Percentiles rank a stretch among this genome's conserved stretches.
Conservation (phyloP, 2,113 vertebrate genomes). For the Actinemys pallida region DNA sequence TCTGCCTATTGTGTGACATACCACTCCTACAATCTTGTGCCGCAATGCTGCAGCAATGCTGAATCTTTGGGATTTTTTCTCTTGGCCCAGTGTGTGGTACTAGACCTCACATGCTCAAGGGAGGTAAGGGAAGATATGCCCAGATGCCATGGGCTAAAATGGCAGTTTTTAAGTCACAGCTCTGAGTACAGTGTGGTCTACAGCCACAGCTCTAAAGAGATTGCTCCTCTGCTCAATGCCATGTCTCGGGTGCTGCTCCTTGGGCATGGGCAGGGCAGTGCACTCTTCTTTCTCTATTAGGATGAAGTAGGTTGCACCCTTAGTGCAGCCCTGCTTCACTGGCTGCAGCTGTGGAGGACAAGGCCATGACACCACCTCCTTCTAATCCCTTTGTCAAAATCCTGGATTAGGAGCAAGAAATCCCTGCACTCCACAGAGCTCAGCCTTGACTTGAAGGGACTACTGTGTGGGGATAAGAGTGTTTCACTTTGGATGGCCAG, state of each 20-base stretch:
- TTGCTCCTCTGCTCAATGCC: background rate
- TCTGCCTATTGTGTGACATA: background rate
- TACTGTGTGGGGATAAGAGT: background rate
- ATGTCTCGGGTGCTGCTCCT: background rate
- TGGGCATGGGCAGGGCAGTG: background rate
- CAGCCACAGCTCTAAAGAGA: background rate
- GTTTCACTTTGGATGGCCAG: background rate
- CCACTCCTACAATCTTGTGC: background rate
- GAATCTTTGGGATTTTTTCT: background rate
- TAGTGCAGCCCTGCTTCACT: background rate
- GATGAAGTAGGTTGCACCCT: background rate
- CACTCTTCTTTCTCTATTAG: background rate
- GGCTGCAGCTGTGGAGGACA: background rate
- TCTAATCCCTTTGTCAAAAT: background rate
- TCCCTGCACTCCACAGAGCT: background rate
- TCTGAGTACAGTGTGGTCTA: background rate
- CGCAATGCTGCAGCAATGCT: accelerated
- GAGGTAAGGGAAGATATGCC: background rate
- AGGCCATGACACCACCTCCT: background rate
- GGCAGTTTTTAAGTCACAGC: background rate
- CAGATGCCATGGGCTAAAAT: background rate
- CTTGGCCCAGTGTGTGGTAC: background rate
- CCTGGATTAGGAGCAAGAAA: background rate
- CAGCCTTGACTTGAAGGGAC: background rate
- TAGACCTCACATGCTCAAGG: background rate